Evolutionary conservation across 2,888 invertebrate species (phyloP).

Genomic region (Cephus pulcher): DNA sequence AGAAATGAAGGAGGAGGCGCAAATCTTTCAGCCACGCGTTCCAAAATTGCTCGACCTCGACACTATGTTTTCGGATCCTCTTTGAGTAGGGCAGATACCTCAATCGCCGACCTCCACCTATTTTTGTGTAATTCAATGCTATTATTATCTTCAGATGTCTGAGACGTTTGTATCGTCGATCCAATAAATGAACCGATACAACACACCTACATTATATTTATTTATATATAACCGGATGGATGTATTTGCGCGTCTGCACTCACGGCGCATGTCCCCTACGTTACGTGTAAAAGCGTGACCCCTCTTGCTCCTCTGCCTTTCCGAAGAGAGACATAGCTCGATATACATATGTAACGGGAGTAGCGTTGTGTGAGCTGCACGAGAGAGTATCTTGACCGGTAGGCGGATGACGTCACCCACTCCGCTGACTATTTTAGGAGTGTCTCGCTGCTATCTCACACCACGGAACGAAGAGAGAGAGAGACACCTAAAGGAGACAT

Average conservation of each 20-base stretch:
- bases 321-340: neutral
- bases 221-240: neutral
- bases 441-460: constrained; percentile 38
- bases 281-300: neutral
- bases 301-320: neutral
- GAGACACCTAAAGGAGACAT: constrained; percentile 13
- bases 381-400: constrained; percentile 46
- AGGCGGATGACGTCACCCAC: constrained; percentile 57
- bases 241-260: neutral
- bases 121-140: constrained; percentile 22
- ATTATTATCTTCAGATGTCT: constrained; percentile 20
- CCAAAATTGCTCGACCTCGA: constrained; percentile 22
- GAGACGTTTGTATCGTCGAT: constrained; percentile 10
- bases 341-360: neutral
- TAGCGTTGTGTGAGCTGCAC: constrained; percentile 13
- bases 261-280: neutral
- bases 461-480: neutral
- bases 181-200: constrained; percentile 19
- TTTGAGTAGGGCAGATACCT: constrained; percentile 21
- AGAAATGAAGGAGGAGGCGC: constrained; percentile 9
- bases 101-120: constrained; percentile 21
- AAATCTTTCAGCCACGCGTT: constrained; percentile 15
- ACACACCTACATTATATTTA: constrained; percentile 13
- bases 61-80: constrained; percentile 17
- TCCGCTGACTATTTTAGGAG: constrained; percentile 63